These are phyloP conservation scores for Enteromius radiatus DNA, from an alignment of 2,797 vertebrate species.

Conservation along the genomic window DNA sequence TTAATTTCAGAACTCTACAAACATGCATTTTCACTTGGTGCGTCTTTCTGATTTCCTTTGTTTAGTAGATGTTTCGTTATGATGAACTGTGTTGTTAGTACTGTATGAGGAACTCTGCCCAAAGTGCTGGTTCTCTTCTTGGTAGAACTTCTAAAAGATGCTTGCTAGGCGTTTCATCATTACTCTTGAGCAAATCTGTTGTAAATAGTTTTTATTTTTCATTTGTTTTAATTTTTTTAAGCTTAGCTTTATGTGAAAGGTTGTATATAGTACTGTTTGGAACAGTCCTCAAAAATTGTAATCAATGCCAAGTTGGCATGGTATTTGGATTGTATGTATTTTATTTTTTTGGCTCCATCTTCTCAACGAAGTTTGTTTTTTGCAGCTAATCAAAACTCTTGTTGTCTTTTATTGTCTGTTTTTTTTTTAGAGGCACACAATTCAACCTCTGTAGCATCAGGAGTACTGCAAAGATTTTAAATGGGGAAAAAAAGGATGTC, in stretches of 20 bases:
- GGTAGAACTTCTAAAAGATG: not conserved
- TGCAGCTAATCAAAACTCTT: not conserved
- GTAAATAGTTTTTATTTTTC: constrained; percentile 22
- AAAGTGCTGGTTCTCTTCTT: constrained; percentile 7
- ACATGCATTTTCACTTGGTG: not conserved
- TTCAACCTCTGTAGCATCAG: not conserved
- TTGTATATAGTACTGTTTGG: constrained; percentile 7
- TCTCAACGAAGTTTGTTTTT: not conserved
- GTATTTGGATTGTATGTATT: constrained; percentile 23
- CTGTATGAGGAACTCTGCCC: not conserved
- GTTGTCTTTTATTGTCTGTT: not conserved
- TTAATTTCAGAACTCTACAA: not conserved
- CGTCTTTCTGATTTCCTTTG: not conserved
- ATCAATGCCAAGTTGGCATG: constrained; percentile 29
- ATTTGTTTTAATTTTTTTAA: not conserved
- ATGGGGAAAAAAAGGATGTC: not conserved
- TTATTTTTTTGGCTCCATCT: constrained; percentile 26
- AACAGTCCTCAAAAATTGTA: constrained; percentile 50
- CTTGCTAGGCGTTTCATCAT: not conserved
- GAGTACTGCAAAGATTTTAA: not conserved
- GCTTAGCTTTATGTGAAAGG: constrained; percentile 13
- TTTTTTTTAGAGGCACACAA: constrained; percentile 1
- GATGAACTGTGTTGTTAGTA: not conserved
- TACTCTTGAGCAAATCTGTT: constrained; percentile 2
- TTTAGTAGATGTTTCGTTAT: not conserved